Evolutionary conservation across 2,888 invertebrate genomes (phyloP), one percentile per base, ranked within the genome.

Genomic region (Drosophila limbata): DNA sequence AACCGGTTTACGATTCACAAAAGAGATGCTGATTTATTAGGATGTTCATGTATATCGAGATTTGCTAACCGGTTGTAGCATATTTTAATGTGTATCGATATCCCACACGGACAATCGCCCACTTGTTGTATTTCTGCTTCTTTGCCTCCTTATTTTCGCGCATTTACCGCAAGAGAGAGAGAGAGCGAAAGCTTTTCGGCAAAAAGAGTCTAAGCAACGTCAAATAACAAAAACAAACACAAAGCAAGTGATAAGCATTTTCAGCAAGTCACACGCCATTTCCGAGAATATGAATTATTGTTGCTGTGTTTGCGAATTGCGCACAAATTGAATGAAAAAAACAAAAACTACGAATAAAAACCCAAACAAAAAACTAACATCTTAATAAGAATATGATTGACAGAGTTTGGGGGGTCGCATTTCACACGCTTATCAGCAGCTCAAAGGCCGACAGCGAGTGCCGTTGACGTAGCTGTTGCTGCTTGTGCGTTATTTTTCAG

Each of bases 341-440:
- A 50, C 11, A 33, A 47, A 39, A 21, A 52, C 19, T 19, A 31
- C 4, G 28, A 45, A 28, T 31, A 51, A 60, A 35, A 40, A 21
- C 21, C n/a, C 4, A 17, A 40, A 17, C 9, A 40, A 45, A 37
- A 37, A 33, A 28, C 8, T 17, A 50, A 11, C 55, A 44, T 17
- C 37, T 44, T 11, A 52, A 53, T 37, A 35, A 13, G 25, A 33
- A 17, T 37, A 25, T 53, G 48, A 57, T 53, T 47, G 47, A 51
- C 44, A 61, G 48, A 31, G 64, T 50, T 48, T 53, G 25, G 48
- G 69, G 52, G 69, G 63, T 45, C 60, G 42, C 55, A 53, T 79
- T 74, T 77, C 76, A 66, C 77, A 77, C 77, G 77, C 77, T 79
- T 79, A 77, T 77, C 77, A 47, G 28, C 77, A 47, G 28, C 45